Evolutionary conservation across 2,797 vertebrate species (phyloP), one percentile per base, ranked within the genome.

Genomic region (Peromyscus aztecus): DNA sequence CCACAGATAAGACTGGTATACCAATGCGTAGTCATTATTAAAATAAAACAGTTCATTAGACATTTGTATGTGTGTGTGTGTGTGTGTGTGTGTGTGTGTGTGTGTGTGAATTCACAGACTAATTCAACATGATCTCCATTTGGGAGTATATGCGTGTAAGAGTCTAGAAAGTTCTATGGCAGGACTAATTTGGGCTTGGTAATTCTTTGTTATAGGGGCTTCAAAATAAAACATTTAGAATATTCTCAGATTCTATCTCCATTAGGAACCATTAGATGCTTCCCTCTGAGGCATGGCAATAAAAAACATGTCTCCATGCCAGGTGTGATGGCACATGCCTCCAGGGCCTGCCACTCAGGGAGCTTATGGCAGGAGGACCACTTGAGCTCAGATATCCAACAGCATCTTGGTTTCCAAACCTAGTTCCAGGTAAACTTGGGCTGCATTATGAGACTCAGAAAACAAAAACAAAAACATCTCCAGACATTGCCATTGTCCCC

Each of bases 21-120:
- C 69, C 61, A 91, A 80, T 91, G 65, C 16, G 76, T 92, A 95
- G 86, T 67, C 34, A 78, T 29, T 73, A 52, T n/a, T 89, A 78
- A 94, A 90, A 85, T 78, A 93, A 93, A 55, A 76, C 46, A 6
- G 6, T 77, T 55, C 29, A 37, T 59, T 86, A 52, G 14, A 23
- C 52, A 55, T 61, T 76, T 94, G 17, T 12, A 23, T 24, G 73
- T 52, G 43, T 52, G 49, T 52, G 49, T 52, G 49, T 52, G 49
- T 52, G 49, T 52, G 49, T 52, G 46, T 49, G 46, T 49, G 46
- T 49, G 46, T 49, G 46, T 49, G 46, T 49, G 16, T 27, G 59
- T 61, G 73, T 55, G 43, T 94, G 19, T 82, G 21, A 89, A 94
- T 8, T 67, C 85, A 63, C 27, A 80, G 69, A 87, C 90, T 8